Evolutionary conservation across 2,113 vertebrate species (phyloP), one percentile per base, ranked within the genome.

Genomic region (Halichoeres trimaculatus): DNA sequence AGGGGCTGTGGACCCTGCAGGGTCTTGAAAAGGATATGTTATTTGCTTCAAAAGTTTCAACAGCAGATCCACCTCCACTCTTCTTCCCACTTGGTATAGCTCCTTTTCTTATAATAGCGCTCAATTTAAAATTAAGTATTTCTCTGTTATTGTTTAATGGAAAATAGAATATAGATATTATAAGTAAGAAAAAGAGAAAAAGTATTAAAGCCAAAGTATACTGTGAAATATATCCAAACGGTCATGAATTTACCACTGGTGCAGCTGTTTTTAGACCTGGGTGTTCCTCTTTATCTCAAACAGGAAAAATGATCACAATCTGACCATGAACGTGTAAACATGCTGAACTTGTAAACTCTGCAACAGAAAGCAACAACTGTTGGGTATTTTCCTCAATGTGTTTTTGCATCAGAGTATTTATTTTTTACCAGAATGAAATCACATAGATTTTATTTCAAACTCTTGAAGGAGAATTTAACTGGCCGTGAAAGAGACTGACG

Each of bases 271-370:
- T 77, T 50, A 54, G 66, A 36, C 68, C 43, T 81, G 82, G 65
- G 62, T 74, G 76, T 83, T 84, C 57, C 76, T 79, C 63, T 60
- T 75, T 74, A 73, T 61, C 45, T 83, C 20, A 0, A 58, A 74
- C 86, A 81, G 90, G 90, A 91, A 90, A 51, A 1, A 52, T 51
- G 83, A 88, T 85, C 60, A 58, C 30, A 17, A 45, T 84, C 81
- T 62, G 62, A 65, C 66, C 34, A 26, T 6, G 45, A 70, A 69
- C 55, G 61, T 45, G 61, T 78, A 84, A 85, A 88, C 84, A 85
- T 36, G 43, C 65, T 57, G 35, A 24, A 57, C 40, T 60, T 54
- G 74, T 54, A 68, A 72, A 71, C 62, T 54, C 41, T 51, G 36
- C 35, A 73, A 16, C 43, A 45, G 43, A 30, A 12, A 70, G 36